These are phyloP conservation scores for Colius striatus DNA, from an alignment of 2,113 vertebrate species.

Conservation along the genomic window DNA sequence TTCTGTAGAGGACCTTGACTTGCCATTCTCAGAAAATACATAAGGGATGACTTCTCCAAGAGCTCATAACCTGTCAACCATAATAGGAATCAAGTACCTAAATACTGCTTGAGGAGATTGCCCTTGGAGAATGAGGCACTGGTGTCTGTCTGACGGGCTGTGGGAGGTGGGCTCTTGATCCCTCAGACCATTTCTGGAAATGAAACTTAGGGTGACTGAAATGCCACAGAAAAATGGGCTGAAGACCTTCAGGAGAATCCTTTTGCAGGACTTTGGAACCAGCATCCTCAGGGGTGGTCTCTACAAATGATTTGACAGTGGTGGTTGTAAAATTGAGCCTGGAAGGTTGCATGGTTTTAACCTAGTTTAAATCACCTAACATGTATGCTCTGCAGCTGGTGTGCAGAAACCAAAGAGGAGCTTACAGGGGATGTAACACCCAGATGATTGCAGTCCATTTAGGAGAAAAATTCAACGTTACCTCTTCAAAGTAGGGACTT, in stretches of 20 bases:
- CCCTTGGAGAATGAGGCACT: not conserved
- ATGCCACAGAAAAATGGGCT: not conserved
- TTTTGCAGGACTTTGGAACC: not conserved
- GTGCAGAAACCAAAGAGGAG: not conserved
- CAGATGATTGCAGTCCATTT: not conserved
- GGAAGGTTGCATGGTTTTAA: not conserved
- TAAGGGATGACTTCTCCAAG: not conserved
- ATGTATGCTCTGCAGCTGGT: fast-evolving
- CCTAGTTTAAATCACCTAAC: not conserved
- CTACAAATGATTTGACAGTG: not conserved
- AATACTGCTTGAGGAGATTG: not conserved
- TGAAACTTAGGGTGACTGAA: not conserved
- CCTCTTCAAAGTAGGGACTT: not conserved
- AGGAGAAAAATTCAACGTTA: not conserved
- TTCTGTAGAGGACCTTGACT: not conserved
- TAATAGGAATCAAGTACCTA: not conserved
- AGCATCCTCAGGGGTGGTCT: not conserved
- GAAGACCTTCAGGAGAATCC: not conserved
- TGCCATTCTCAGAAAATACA: not conserved
- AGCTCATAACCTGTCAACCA: fast-evolving
- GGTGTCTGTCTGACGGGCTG: not conserved
- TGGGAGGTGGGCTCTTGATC: not conserved
- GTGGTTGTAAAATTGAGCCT: not conserved
- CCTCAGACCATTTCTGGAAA: not conserved
- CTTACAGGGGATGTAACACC: not conserved